These are phyloP conservation scores for Phania funesta DNA, from an alignment of 2,888 invertebrate species.

Conservation along the genomic window DNA sequence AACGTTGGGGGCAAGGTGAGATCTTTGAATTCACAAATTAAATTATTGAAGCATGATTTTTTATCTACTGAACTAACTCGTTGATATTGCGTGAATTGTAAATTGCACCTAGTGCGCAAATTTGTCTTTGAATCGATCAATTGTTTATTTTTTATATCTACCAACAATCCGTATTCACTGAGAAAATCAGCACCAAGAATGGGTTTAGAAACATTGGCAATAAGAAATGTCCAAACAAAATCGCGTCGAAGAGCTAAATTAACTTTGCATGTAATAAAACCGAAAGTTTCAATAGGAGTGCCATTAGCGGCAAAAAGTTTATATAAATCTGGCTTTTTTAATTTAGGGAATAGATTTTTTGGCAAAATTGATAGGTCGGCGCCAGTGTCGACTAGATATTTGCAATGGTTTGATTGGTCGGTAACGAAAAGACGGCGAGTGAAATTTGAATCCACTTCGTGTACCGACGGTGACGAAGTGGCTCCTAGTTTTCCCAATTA, in stretches of 20 bases:
- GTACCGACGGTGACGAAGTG: slow-evolving; percentile 8
- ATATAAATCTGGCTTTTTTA: slow-evolving; percentile 6
- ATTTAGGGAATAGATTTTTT: slow-evolving; percentile 4
- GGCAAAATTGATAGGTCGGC: slow-evolving; percentile 39
- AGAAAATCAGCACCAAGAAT: slow-evolving; percentile 42
- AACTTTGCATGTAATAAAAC: slow-evolving; percentile 5
- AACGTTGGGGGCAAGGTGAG: slow-evolving; percentile 27
- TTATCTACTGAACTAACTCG: slow-evolving; percentile 32
- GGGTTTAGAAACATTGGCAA: slow-evolving; percentile 17
- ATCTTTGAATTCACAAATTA: slow-evolving; percentile 40
- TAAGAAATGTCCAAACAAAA: slow-evolving; percentile 11
- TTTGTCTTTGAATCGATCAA: slow-evolving; percentile 43
- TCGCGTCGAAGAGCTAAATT: slow-evolving; percentile 24
- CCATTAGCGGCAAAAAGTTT: slow-evolving; percentile 27
- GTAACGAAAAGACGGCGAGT: slow-evolving; percentile 33
- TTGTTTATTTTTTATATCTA: slow-evolving; percentile 22
- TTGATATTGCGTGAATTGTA: slow-evolving; percentile 28
- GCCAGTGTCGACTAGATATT: slow-evolving; percentile 23
- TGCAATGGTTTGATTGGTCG: slow-evolving; percentile 18
- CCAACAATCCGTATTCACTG: slow-evolving; percentile 17
- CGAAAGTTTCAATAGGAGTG: slow-evolving; percentile 22
- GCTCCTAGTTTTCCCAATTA: slow-evolving; percentile 13
- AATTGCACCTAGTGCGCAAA: slow-evolving; percentile 18
- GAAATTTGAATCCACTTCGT: slow-evolving; percentile 13
- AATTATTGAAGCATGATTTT: slow-evolving; percentile 25